Conservation (phyloP, 2,888 invertebrate species). For the Monopis laevigella region DNA sequence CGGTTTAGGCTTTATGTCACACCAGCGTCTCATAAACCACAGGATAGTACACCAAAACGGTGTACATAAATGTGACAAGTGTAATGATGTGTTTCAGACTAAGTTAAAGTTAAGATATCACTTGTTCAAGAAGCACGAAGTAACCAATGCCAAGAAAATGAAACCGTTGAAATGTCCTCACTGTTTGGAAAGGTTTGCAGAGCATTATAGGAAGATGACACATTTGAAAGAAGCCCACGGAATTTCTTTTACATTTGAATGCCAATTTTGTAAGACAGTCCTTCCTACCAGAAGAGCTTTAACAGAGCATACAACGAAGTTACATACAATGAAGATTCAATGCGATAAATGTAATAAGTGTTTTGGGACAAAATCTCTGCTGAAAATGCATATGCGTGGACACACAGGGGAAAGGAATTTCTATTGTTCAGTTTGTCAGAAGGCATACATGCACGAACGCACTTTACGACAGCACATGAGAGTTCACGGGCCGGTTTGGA, state of each 20-base stretch:
- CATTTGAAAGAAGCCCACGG: conserved; percentile 51
- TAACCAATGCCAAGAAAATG: conserved; percentile 39
- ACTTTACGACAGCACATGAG: conserved; percentile 53
- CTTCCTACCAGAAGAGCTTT: conserved; percentile 45
- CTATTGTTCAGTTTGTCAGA: conserved; percentile 44
- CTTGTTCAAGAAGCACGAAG: conserved; percentile 46
- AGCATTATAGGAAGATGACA: conserved; percentile 55
- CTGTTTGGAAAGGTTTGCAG: conserved; percentile 50
- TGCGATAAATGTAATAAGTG: conserved; percentile 52
- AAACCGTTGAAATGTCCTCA: conserved; percentile 54
- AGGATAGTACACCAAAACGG: conserved; percentile 50
- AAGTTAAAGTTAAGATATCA: conserved; percentile 52
- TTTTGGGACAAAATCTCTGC: conserved; percentile 43
- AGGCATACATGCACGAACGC: conserved; percentile 52
- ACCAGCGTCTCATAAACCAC: conserved; percentile 48
- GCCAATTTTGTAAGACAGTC: conserved; percentile 39
- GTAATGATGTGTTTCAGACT: conserved; percentile 44
- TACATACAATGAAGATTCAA: conserved; percentile 49
- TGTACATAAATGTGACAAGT: conserved; percentile 45
- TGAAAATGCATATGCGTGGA: conserved; percentile 49
- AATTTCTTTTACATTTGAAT: conserved; percentile 48
- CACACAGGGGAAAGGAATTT: conserved; percentile 54
- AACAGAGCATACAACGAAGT: conserved; percentile 51
- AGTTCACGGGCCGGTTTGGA: conserved; percentile 42
- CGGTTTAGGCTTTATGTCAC: conserved; percentile 53